Base-by-base conservation (phyloP, 2,113 vertebrate genomes). In the Megalops atlanticus region DNA sequence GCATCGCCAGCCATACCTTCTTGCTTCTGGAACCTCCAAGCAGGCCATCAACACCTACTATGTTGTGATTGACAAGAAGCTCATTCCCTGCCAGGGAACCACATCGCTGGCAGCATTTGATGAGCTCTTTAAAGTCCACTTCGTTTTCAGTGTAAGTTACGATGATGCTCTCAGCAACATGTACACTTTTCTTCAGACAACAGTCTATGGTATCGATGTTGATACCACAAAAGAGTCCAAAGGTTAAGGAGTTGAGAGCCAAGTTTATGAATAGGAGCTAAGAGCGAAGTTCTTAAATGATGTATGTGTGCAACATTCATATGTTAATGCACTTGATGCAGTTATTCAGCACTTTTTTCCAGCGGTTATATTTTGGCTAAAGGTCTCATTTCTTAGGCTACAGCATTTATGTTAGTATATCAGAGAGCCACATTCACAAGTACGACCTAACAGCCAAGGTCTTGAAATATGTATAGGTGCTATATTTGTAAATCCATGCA, bases 401-500 rank as follows among this genome's bases (percentile, higher is more conserved):
- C n/a, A n/a, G n/a, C n/a, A n/a, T n/a, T n/a, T n/a, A n/a, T n/a
- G n/a, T n/a, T n/a, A n/a, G n/a, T n/a, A n/a, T n/a, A n/a, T n/a
- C n/a, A n/a, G n/a, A n/a, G n/a, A n/a, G n/a, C n/a, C n/a, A n/a
- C n/a, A n/a, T n/a, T n/a, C n/a, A n/a, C n/a, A n/a, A n/a, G n/a
- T n/a, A n/a, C n/a, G n/a, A n/a, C n/a, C n/a, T n/a, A n/a, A n/a
- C n/a, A n/a, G n/a, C n/a, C n/a, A n/a, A n/a, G n/a, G n/a, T n/a
- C n/a, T n/a, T n/a, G n/a, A n/a, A n/a, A n/a, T n/a, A n/a, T n/a
- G n/a, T n/a, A n/a, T n/a, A n/a, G n/a, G n/a, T n/a, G n/a, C n/a
- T 21, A 82, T 68, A 41, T 82, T 85, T 38, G 41, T 77, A 54
- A 83, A 83, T n/a, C 80, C 18, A 0, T 78, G 24, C 81, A 72